Conservation (phyloP, 2,797 vertebrate genomes). For the Hipposideros larvatus region DNA sequence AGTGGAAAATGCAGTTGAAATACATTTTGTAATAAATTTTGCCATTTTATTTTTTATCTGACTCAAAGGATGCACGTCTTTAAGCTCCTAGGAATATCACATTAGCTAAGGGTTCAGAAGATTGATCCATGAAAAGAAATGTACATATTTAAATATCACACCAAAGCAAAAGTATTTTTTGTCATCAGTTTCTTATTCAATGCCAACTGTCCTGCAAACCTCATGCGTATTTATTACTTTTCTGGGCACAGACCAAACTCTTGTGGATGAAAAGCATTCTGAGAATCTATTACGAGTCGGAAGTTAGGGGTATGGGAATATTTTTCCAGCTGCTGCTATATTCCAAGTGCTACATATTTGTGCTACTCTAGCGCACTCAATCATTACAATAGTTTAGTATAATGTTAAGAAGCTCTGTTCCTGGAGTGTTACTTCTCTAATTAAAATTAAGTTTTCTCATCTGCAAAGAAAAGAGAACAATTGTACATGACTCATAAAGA, state of each 20-base stretch:
- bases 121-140: constrained; percentile 56
- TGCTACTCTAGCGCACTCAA: not conserved
- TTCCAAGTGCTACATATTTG: not conserved
- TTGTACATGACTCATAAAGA: not conserved
- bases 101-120: constrained; percentile 39
- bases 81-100: constrained; percentile 51
- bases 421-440: not conserved
- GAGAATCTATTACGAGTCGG: not conserved
- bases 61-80: constrained; percentile 41
- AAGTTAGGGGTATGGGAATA: not conserved
- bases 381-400: not conserved
- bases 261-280: not conserved
- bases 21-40: constrained; percentile 65
- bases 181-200: constrained; percentile 56
- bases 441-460: not conserved
- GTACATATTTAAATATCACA: constrained; percentile 63
- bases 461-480: not conserved
- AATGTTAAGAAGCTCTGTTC: not conserved
- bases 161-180: constrained; percentile 23
- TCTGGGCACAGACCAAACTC: not conserved
- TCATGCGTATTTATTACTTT: constrained; percentile 39
- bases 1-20: constrained; percentile 67
- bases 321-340: not conserved
- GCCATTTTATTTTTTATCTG: constrained; percentile 53
- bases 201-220: constrained; percentile 56